phyloP scores from a whole-genome alignment of 2,888 invertebrate genomes.

The Nebria brevicollis region DNA sequence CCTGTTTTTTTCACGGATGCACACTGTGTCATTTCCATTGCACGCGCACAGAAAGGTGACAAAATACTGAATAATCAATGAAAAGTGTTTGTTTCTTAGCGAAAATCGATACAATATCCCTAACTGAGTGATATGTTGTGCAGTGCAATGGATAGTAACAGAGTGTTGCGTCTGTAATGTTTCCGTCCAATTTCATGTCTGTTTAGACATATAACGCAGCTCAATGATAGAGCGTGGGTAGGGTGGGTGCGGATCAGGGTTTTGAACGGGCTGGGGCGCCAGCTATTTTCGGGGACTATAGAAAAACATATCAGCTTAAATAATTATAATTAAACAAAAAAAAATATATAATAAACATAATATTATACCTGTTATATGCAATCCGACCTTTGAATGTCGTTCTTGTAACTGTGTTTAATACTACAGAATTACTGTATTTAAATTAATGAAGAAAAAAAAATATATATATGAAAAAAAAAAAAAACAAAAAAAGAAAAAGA shows the following conservation, averaged over 20 bases:
- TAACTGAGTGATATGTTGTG: background rate
- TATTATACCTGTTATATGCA: conserved; percentile 65
- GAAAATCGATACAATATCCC: background rate
- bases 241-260: conserved; percentile 63
- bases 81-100: background rate
- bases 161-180: conserved; percentile 60
- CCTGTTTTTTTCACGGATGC: conserved; percentile 36
- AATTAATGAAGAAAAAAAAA: conserved; percentile 51
- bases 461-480: background rate
- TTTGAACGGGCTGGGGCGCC: conserved; percentile 58
- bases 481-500: conserved; percentile 37
- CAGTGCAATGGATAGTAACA: conserved; percentile 21
- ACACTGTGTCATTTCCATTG: conserved; percentile 29
- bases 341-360: conserved; percentile 62
- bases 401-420: conserved; percentile 63
- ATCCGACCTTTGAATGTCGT: conserved; percentile 65
- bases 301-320: conserved; percentile 78
- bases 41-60: conserved; percentile 8
- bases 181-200: conserved; percentile 64
- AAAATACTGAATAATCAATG: background rate
- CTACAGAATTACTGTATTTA: conserved; percentile 59
- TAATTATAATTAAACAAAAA: conserved; percentile 63
- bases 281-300: conserved; percentile 72
- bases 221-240: conserved; percentile 61
- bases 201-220: conserved; percentile 58